Evolutionary conservation across 2,797 vertebrate genomes (phyloP).

Genomic region (Poeciliopsis infans): DNA sequence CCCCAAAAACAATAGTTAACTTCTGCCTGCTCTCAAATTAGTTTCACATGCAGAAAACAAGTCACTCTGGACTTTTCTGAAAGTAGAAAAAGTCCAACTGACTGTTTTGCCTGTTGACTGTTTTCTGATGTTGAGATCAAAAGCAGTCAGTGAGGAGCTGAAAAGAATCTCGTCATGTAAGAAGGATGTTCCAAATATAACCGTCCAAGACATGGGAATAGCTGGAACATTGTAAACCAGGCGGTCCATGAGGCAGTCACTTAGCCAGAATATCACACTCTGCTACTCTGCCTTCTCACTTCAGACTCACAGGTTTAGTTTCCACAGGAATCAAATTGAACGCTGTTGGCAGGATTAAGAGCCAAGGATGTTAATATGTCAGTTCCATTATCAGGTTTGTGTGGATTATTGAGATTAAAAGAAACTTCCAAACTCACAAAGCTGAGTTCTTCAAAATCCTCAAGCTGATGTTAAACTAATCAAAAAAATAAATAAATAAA

Average conservation of each 20-base stretch:
- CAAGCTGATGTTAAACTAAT: neutral
- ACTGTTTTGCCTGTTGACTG: neutral
- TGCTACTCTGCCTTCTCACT: conserved; percentile 3
- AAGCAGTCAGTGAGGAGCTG: conserved; percentile 4
- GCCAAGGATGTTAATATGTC: neutral
- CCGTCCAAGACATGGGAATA: conserved; percentile 4
- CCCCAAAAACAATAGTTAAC: neutral
- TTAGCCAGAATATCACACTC: conserved; percentile 16
- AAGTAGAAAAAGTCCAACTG: neutral
- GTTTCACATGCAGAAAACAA: neutral
- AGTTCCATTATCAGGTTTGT: neutral
- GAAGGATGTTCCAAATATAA: conserved; percentile 42
- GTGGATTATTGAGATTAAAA: neutral
- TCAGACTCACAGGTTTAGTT: neutral
- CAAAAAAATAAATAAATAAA: neutral
- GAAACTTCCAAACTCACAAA: neutral
- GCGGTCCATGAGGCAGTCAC: neutral
- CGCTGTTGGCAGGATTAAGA: neutral
- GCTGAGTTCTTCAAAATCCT: neutral
- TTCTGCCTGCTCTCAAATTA: neutral
- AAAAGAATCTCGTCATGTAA: conserved; percentile 20
- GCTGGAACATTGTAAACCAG: conserved; percentile 6
- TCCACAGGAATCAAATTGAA: neutral
- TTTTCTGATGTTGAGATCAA: neutral
- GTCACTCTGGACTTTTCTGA: neutral